Evolutionary conservation across 2,888 invertebrate species (phyloP).

Genomic region (Uloborus plumipes): DNA sequence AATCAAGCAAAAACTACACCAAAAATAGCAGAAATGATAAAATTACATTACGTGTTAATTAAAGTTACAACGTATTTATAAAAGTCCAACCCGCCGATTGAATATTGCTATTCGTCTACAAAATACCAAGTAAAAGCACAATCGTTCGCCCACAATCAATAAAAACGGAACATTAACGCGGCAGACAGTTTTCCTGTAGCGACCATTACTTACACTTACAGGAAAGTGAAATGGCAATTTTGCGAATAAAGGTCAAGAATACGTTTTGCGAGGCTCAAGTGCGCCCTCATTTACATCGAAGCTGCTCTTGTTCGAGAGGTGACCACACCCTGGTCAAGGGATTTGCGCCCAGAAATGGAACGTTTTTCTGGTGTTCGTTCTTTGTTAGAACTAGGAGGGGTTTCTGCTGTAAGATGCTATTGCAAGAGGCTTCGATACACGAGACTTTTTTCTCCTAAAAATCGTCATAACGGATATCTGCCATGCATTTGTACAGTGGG

Average conservation of each 20-base stretch:
- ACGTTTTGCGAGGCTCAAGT: neutral
- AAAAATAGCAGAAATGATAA: no score
- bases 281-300: conserved; percentile 54
- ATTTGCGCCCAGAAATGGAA: conserved; percentile 6
- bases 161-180: neutral
- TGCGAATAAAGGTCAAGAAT: conserved; percentile 48
- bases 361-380: no score
- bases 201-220: neutral
- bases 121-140: neutral
- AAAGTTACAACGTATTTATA: no score
- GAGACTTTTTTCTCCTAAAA: no score
- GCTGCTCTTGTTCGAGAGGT: neutral
- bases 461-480: no score
- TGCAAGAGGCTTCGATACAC: no score
- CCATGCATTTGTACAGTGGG: no score
- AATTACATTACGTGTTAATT: no score
- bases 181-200: neutral
- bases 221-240: conserved; percentile 9
- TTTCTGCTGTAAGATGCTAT: no score
- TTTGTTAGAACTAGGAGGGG: no score
- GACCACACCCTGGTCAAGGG: conserved; percentile 49
- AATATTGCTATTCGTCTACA: neutral
- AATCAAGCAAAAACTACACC: no score
- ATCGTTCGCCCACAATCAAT: neutral
- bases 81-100: no score